These are phyloP conservation scores for Lasioglossum villosulum DNA, from an alignment of 2,888 invertebrate genomes.

Conservation along the genomic window DNA sequence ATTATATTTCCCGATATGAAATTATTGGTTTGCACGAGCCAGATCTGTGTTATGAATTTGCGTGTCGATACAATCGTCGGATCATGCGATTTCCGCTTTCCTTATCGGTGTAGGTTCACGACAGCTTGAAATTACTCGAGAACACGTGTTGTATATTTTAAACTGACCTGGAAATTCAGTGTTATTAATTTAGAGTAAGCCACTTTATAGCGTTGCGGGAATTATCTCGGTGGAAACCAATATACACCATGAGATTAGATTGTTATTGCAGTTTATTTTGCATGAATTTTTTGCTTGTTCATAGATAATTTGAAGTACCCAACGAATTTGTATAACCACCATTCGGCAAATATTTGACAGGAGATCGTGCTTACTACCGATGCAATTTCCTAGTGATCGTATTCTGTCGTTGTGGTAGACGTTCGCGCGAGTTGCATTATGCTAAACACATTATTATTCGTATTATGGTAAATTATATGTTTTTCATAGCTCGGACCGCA, in stretches of 20 bases:
- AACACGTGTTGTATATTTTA: background rate
- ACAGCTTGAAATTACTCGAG: background rate
- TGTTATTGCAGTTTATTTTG: background rate
- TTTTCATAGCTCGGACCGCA: background rate
- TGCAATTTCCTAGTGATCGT: background rate
- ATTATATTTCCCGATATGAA: background rate
- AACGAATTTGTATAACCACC: background rate
- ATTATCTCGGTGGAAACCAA: background rate
- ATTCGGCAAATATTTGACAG: background rate
- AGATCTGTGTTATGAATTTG: constrained; percentile 15
- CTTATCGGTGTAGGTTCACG: constrained; percentile 23
- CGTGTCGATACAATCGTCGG: constrained; percentile 48
- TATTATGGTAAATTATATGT: background rate
- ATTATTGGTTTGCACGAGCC: constrained; percentile 19
- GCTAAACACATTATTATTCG: background rate
- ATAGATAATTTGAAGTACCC: background rate
- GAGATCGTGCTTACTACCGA: background rate
- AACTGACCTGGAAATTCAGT: background rate
- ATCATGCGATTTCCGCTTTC: constrained; percentile 39
- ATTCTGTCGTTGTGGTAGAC: background rate
- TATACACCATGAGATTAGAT: background rate
- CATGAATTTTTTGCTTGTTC: background rate
- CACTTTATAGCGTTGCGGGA: constrained; percentile 7
- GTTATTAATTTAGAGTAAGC: constrained; percentile 1
- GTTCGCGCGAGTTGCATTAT: background rate